Conservation (phyloP, 2,797 vertebrate genomes). For the Sebastiscus albofasciatus region DNA sequence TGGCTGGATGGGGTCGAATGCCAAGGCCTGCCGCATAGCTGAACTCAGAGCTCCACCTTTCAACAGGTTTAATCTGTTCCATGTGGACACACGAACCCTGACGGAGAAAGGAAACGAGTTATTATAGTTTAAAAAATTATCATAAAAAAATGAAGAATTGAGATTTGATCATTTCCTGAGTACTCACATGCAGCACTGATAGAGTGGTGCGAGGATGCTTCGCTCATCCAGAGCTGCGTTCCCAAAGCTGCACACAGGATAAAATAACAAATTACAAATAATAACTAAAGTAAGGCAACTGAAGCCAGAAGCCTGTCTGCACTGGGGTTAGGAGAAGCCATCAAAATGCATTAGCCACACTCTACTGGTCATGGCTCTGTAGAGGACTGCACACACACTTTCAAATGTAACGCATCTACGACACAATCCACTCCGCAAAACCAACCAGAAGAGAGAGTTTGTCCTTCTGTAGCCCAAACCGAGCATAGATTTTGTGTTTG, state of each 20-base stretch:
- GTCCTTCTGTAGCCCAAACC: not conserved
- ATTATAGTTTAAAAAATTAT: not conserved
- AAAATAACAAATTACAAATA: not conserved
- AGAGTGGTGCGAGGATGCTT: constrained; percentile 97
- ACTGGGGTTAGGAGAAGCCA: not conserved
- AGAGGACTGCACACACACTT: not conserved
- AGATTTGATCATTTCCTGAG: not conserved
- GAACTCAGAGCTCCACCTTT: constrained; percentile 90
- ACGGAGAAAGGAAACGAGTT: not conserved
- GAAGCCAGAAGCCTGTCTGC: not conserved
- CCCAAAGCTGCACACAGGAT: constrained; percentile 87
- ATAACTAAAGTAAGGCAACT: not conserved
- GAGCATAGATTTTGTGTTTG: not conserved
- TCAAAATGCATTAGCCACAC: constrained; percentile 23
- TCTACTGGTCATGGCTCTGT: not conserved
- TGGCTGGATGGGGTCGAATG: constrained; percentile 90
- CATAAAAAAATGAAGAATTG: not conserved
- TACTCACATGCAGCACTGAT: constrained; percentile 99
- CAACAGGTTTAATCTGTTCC: constrained; percentile 94
- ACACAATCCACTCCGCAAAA: not conserved
- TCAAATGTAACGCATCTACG: not conserved
- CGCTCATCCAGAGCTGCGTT: constrained; percentile 95
- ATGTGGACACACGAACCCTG: constrained; percentile 96
- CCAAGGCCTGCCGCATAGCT: constrained; percentile 89
- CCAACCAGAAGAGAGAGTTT: not conserved